phyloP scores from a whole-genome alignment of 92 coral and sea anemone genomes.

The Porites divaricata region DNA sequence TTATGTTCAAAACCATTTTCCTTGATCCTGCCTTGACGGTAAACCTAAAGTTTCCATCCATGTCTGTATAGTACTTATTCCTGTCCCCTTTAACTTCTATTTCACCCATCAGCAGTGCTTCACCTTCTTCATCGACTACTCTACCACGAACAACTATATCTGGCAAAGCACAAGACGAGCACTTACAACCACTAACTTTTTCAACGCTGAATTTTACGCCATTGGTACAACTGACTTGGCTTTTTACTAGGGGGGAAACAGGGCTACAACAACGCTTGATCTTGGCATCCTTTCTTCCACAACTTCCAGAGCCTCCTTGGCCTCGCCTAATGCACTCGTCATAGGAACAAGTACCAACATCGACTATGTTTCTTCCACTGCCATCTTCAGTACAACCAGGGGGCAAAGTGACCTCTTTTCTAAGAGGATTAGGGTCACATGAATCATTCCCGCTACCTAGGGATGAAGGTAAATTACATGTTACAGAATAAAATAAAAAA shows the following conservation, averaged over 20 bases:
- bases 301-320: conserved; percentile 18
- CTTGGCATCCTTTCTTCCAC: conserved; percentile 13
- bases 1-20: conserved; percentile 49
- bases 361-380: conserved; percentile 32
- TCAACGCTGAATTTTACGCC: conserved; percentile 14
- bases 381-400: conserved; percentile 47
- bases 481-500: no score
- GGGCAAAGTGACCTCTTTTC: conserved; percentile 21
- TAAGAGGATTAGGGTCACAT: conserved; percentile 29
- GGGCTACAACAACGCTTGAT: conserved; percentile 42
- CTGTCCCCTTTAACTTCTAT: conserved; percentile 23
- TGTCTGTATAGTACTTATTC: background rate
- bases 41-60: conserved; percentile 35
- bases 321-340: background rate
- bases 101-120: conserved; percentile 43
- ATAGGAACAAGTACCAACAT: conserved; percentile 45
- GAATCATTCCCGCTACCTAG: conserved; percentile 35
- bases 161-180: conserved; percentile 32
- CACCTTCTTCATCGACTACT: conserved; percentile 40
- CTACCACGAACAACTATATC: conserved; percentile 28
- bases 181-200: conserved; percentile 38
- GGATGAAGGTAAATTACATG: no score
- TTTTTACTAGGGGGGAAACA: background rate
- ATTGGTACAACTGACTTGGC: conserved; percentile 9
- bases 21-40: conserved; percentile 17